A percentile compares a stretch with the other conserved stretches of the same genome.
Evolutionary conservation across 2,888 invertebrate species (phyloP).

Genomic region (Leucophenga maculata): DNA sequence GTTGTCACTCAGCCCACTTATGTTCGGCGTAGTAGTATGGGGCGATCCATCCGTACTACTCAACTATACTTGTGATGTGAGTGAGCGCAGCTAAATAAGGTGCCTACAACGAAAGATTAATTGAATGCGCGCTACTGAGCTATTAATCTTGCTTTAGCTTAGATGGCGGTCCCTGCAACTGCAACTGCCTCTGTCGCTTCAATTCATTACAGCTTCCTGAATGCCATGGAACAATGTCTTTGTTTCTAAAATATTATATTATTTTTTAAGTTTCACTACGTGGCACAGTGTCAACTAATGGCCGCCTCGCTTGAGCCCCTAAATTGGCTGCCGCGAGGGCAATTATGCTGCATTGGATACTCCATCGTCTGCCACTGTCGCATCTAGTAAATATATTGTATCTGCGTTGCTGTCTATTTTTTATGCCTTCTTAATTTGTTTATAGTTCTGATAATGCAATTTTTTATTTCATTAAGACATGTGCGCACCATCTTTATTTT

Average conservation of each 20-base stretch:
- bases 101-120: constrained; percentile 64
- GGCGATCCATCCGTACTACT: constrained; percentile 23
- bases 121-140: constrained; percentile 66
- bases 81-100: constrained; percentile 30
- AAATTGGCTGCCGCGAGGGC: not conserved
- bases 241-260: constrained; percentile 65
- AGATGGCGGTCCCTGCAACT: constrained; percentile 33
- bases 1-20: constrained; percentile 41
- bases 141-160: constrained; percentile 68
- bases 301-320: constrained; percentile 58
- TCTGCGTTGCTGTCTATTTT: constrained; percentile 23
- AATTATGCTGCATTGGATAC: constrained; percentile 45
- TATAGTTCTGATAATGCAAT: constrained; percentile 62
- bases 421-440: constrained; percentile 55
- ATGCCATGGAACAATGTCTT: constrained; percentile 36
- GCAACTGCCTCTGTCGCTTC: not conserved
- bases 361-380: constrained; percentile 34
- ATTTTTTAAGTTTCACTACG: constrained; percentile 45
- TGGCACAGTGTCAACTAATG: constrained; percentile 63
- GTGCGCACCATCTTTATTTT: constrained; percentile 3
- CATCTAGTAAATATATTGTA: constrained; percentile 3
- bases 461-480: constrained; percentile 47
- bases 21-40: not conserved
- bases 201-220: constrained; percentile 13
- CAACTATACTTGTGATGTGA: not conserved